Evolutionary conservation across 2,888 invertebrate species (phyloP), one percentile per base, ranked within the genome.

Genomic region (Tolmerus cingulatus): DNA sequence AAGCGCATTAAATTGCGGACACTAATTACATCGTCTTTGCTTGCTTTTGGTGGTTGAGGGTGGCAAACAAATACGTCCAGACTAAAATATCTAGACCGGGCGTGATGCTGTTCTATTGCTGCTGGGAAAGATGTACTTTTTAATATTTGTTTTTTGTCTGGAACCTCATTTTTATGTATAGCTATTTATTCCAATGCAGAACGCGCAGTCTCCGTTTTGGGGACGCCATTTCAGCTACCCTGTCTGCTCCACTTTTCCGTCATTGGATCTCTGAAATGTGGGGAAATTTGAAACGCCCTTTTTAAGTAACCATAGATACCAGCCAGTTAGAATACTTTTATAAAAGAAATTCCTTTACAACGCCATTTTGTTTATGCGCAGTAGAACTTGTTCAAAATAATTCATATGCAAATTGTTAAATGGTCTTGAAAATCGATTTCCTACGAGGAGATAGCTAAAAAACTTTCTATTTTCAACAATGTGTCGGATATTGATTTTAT

Each of bases 301-400:
- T n/a, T 37, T 9, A 34, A n/a, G 76, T 76, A 76, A 37, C 76
- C 76, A 76, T 76, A 40, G 76, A 40, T n/a, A 76, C 76, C 34
- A 16, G 76, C 19, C n/a, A 23, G 66, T 66, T 66, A 27, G 66
- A 27, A 66, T 66, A 19, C 7, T 12, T 8, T 12, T 66, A 2
- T 23, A 66, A 4, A n/a, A 34, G 14, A 34, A 7, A 76, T 76
- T 76, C 76, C 76, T 76, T 34, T n/a, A 37, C 76, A 37, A 9
- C 76, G 76, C 76, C 76, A 76, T 76, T 76, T 76, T 76, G 76
- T 76, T 76, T 76, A 40, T 76, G 76, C 76, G 76, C 76, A 76
- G 8, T 76, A 14, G 14, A 40, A 2, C n/a, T 16, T 76, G 19
- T 76, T 76, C 37, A 40, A 76, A 40, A 14, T 34, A 19, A 37